Percentiles rank a stretch among this genome's conserved stretches.
phyloP scores from a whole-genome alignment of 2,888 invertebrate species.

The Amblyteles armatorius region DNA sequence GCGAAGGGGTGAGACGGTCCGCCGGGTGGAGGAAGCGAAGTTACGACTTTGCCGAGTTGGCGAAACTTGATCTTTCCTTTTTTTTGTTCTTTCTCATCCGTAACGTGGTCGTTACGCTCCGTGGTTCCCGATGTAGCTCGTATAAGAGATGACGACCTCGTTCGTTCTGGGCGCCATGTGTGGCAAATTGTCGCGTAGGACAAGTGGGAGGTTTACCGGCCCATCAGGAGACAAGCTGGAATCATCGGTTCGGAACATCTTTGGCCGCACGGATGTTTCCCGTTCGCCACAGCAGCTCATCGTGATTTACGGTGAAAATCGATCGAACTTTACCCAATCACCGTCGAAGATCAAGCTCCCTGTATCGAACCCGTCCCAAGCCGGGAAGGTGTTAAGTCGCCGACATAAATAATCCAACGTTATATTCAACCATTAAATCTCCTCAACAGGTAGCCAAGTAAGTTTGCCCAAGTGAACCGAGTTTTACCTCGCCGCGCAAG shows the following conservation, averaged over 20 bases:
- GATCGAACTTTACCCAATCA: neutral
- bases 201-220: neutral
- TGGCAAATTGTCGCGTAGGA: neutral
- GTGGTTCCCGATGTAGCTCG: neutral
- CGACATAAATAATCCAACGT: neutral
- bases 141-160: neutral
- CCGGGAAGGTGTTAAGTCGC: neutral
- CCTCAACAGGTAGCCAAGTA: conserved; percentile 27
- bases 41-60: conserved; percentile 2
- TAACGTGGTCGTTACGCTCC: conserved; percentile 25
- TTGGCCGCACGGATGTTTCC: neutral
- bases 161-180: conserved; percentile 5
- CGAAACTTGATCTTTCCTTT: conserved; percentile 1
- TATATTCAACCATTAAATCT: conserved; percentile 7
- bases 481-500: neutral
- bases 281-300: neutral
- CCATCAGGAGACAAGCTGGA: neutral
- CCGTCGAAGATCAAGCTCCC: neutral
- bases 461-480: neutral
- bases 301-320: neutral
- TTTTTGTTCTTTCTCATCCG: neutral
- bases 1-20: neutral
- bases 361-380: neutral
- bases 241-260: neutral
- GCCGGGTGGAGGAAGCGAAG: neutral